Evolutionary conservation across 2,888 invertebrate genomes (phyloP).

Genomic region (Patella ulyssiponensis): DNA sequence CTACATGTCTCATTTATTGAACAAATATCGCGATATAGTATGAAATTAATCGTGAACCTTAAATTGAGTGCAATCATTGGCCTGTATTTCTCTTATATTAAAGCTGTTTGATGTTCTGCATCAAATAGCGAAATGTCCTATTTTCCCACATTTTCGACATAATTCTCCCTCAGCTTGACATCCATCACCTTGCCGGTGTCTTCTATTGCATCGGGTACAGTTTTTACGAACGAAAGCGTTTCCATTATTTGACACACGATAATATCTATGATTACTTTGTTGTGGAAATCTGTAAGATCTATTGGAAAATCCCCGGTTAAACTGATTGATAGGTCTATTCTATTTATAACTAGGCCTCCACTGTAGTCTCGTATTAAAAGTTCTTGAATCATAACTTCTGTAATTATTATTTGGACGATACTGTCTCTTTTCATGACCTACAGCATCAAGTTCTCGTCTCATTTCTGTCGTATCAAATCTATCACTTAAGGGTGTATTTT

Average conservation of each 20-base stretch:
- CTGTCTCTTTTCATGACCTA: neutral
- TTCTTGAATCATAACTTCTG: no score
- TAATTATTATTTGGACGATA: no score
- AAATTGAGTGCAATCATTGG: no score
- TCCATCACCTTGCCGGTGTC: neutral
- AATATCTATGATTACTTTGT: neutral
- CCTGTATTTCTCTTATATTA: neutral
- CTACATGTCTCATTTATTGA: no score
- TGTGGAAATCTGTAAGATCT: neutral
- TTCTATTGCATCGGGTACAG: neutral
- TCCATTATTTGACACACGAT: neutral
- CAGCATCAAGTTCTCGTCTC: neutral
- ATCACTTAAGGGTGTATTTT: neutral
- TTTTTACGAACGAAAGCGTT: neutral
- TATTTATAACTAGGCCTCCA: no score
- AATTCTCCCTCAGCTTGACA: neutral
- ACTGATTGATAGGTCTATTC: no score
- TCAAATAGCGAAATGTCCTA: neutral
- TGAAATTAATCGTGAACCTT: no score
- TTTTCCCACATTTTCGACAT: neutral
- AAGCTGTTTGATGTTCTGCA: neutral
- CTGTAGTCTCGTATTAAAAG: no score
- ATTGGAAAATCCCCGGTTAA: no score
- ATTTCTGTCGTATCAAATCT: no score
- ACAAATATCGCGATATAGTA: no score